Evolutionary conservation across 1,140 invertebrate genomes (phyloP).

Genomic region (Cherax destructor): DNA sequence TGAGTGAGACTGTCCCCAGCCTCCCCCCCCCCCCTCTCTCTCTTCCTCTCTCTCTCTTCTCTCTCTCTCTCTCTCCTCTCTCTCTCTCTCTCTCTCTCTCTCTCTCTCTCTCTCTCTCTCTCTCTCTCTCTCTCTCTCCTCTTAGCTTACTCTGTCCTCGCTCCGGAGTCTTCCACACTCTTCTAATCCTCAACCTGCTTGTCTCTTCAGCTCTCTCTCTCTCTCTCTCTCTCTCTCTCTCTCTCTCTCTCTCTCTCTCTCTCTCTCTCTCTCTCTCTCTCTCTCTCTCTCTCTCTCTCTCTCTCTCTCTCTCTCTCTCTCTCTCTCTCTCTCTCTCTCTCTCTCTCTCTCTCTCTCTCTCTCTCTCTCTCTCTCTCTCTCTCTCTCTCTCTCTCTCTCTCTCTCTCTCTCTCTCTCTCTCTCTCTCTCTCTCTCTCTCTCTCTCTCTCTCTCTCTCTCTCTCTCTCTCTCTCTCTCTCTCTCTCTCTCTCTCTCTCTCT

Average conservation of each 20-base stretch:
- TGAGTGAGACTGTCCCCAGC: neutral
- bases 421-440: constrained; percentile 44
- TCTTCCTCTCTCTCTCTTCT: neutral
- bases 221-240: constrained; percentile 14
- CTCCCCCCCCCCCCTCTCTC: neutral
- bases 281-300: constrained; percentile 34
- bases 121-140: neutral
- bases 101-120: neutral
- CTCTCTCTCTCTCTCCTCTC: neutral
- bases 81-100: neutral
- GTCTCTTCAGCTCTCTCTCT: no score
- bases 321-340: constrained; percentile 36
- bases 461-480: neutral
- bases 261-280: constrained; percentile 27
- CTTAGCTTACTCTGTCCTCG: neutral
- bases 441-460: constrained; percentile 44
- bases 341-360: constrained; percentile 31
- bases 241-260: neutral
- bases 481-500: neutral
- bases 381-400: constrained; percentile 33
- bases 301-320: constrained; percentile 31
- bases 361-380: constrained; percentile 8
- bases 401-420: constrained; percentile 44
- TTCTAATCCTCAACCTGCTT: neutral
- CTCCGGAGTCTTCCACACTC: neutral